A percentile compares a stretch with the other conserved stretches of the same genome.
Evolutionary conservation across 2,888 invertebrate genomes (phyloP).

Genomic region (Hirudinaria manillensis): DNA sequence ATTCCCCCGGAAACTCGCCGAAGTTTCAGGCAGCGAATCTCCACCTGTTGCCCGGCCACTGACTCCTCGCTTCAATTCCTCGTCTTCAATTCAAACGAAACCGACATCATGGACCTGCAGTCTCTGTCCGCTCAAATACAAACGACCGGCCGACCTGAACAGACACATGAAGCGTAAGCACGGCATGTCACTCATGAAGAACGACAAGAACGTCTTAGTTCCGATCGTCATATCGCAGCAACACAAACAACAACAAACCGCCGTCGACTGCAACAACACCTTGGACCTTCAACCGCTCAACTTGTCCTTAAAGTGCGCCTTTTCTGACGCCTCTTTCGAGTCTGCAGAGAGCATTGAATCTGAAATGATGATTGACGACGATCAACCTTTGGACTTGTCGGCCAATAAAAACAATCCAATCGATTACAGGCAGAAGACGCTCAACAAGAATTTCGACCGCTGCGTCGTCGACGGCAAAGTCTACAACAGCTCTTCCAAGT

Average conservation of each 20-base stretch:
- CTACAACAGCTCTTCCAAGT: background rate
- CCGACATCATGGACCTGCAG: slow-evolving; percentile 36
- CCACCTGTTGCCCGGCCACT: background rate
- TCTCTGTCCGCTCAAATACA: slow-evolving; percentile 42
- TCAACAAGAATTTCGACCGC: slow-evolving; percentile 10
- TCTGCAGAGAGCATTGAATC: background rate
- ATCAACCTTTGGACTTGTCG: slow-evolving; percentile 37
- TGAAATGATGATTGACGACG: slow-evolving; percentile 22
- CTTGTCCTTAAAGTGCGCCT: background rate
- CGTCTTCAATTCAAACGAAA: background rate
- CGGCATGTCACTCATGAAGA: slow-evolving; percentile 40
- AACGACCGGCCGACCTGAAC: slow-evolving; percentile 48
- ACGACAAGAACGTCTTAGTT: slow-evolving; percentile 13
- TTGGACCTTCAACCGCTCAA: slow-evolving; percentile 1
- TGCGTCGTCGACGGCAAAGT: background rate
- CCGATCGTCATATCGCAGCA: background rate
- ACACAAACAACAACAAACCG: slow-evolving; percentile 5
- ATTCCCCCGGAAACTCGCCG: no score
- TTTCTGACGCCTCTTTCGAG: background rate
- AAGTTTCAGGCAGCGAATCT: no score
- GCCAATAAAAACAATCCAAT: background rate
- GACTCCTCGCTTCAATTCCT: background rate
- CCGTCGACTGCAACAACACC: background rate
- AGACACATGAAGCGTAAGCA: slow-evolving; percentile 51
- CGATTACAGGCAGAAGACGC: slow-evolving; percentile 17